Conservation (phyloP, 2,888 invertebrate species). For the Parasteatoda lunata region DNA sequence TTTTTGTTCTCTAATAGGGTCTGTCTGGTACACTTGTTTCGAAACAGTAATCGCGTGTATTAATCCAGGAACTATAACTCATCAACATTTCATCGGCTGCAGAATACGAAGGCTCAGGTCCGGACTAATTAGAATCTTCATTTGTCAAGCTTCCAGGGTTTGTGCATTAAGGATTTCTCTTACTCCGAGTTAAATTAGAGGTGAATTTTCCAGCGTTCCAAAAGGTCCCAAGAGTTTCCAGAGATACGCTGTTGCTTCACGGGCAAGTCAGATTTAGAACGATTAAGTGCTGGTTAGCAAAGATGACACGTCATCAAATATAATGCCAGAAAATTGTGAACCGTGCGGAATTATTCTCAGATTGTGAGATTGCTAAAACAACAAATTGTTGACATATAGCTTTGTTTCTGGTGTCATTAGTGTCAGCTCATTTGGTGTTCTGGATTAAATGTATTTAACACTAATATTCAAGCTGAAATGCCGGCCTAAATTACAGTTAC, state of each 20-base stretch:
- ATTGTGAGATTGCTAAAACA: no score
- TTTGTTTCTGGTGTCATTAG: no score
- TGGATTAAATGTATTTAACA: no score
- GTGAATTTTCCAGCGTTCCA: slow-evolving; percentile 22
- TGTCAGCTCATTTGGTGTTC: no score
- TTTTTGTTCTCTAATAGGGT: slow-evolving; percentile 33
- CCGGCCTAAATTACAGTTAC: no score
- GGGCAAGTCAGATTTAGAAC: background rate
- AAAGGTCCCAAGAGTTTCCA: background rate
- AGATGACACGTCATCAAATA: background rate
- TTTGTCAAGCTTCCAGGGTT: slow-evolving; percentile 32
- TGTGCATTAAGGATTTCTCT: slow-evolving; percentile 25
- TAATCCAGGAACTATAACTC: slow-evolving; percentile 27
- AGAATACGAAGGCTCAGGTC: slow-evolving; percentile 7
- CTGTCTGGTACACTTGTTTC: slow-evolving; percentile 24
- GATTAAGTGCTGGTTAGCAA: background rate
- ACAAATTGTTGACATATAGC: no score
- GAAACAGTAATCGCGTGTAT: background rate
- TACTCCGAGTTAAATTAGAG: slow-evolving; percentile 21
- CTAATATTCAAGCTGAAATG: no score
- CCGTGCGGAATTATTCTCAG: no score
- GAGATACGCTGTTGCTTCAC: background rate
- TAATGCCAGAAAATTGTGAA: background rate
- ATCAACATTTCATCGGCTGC: slow-evolving; percentile 40
- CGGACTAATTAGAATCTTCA: slow-evolving; percentile 39